Conservation (phyloP, 2,797 vertebrate species). For the Luscinia megarhynchos region DNA sequence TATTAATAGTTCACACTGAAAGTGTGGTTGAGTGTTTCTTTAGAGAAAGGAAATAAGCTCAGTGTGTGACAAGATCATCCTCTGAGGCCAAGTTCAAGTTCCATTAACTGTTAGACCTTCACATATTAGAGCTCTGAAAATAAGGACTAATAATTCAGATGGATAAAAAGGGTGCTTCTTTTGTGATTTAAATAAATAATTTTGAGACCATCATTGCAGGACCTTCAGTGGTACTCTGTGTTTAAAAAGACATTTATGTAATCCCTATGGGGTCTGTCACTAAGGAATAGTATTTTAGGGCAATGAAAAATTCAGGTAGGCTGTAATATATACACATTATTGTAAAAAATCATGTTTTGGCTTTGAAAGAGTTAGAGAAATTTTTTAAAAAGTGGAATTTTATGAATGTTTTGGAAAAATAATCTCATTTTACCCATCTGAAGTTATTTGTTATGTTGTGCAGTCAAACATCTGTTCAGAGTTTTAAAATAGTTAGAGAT, state of each 20-base stretch:
- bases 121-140: neutral
- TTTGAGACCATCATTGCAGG: neutral
- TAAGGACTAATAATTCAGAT: neutral
- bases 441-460: neutral
- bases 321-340: neutral
- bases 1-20: neutral
- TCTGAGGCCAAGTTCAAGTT: neutral
- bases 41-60: neutral
- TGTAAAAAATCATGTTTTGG: neutral
- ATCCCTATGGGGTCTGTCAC: neutral
- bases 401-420: neutral
- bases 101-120: neutral
- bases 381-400: neutral
- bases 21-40: neutral
- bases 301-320: neutral
- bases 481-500: constrained; percentile 34
- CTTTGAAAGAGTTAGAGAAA: neutral
- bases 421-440: neutral
- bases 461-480: constrained; percentile 32
- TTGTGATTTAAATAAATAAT: neutral
- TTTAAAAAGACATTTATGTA: neutral
- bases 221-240: neutral
- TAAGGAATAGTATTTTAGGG: neutral
- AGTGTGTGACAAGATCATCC: neutral
- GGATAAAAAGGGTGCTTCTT: neutral